Evolutionary conservation across 2,888 invertebrate species (phyloP), one percentile per base, ranked within the genome.

Genomic region (Tinea semifulvella): DNA sequence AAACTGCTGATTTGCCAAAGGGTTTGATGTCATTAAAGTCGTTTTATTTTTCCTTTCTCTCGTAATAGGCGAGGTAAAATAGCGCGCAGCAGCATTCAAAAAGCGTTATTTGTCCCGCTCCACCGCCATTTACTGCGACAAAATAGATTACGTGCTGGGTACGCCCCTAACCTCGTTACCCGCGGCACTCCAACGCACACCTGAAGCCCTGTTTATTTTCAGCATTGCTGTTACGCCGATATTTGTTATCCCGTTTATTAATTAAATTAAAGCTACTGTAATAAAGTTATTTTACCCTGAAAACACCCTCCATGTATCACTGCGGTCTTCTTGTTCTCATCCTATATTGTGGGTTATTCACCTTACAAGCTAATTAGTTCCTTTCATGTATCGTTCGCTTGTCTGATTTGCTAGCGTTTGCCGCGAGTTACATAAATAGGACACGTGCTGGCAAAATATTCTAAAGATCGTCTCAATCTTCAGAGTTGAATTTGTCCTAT

Each of bases 131-230:
- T 51, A 53, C 48, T 47, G 53, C 52, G 49, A 52, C 52, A 52
- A 61, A 64, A 56, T 56, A 59, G 55, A 61, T 63, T 60, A 60
- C 51, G 47, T 52, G 45, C 48, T 42, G 46, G 46, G 44, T 27
- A 43, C 43, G 43, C 45, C 35, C 31, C 40, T 47, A 42, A 45
- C 47, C 35, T 27, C 42, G 43, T 47, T 47, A 45, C 43, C 25
- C 31, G 27, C 43, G 22, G 36, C 18, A 40, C 40, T 27, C 16
- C 26, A 26, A 20, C 13, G 26, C 43, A 42, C 45, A 45, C 45
- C 45, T 43, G 46, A 40, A 47, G 38, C 26, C 10, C 26, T 43
- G 46, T 26, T 38, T 46, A 35, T 46, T 36, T n/a, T 43, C 20
- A 4, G 27, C 11, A 36, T 19, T 42, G 27, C 14, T 17, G 22